Evolutionary conservation across 1,140 invertebrate species (phyloP), one percentile per base, ranked within the genome.

Genomic region (Pseudomyrmex concolor): DNA sequence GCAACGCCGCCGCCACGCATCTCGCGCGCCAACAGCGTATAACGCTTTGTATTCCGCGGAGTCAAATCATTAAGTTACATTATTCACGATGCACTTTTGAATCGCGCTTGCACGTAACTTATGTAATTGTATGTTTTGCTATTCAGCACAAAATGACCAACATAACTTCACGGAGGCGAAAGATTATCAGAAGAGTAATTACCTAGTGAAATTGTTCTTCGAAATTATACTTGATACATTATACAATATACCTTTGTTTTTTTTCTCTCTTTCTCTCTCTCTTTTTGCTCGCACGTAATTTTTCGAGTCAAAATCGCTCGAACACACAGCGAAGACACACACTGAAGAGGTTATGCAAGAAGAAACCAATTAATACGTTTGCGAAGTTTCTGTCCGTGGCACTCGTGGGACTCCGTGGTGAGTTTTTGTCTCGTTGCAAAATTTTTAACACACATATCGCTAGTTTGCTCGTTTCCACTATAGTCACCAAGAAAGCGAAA

Each of bases 401-500:
- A 19, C 54, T 55, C 54, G 76, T 13, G 76, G 64, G 70, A 8
- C 0, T 48, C 34, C 34, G 34, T 7, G 34, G 34, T 64, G 15
- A 78, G 76, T 78, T 78, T 78, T 78, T 78, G 64, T 78, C 59
- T 70, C 64, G 13, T 70, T 34, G 64, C 15, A 57, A 78, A 34
- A 78, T 64, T 78, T 78, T 70, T 45, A 70, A 34, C 43, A 80
- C 66, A 80, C 60, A 80, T 80, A 70, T 80, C 8, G 76, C 51
- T 34, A 70, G 64, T 57, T 78, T 70, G 34, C 43, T 57, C 51
- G 25, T 81, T 81, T 81, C 57, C 25, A 43, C 70, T n/a, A n/a
- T 7, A 48, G 45, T 9, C 54, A 50, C n/a, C 54, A 59, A 70
- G 85, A 87, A 87, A 87, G 86, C 48, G 85, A 87, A 87, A 87